Conservation (phyloP, 2,888 invertebrate species). For the Sesia apiformis region DNA sequence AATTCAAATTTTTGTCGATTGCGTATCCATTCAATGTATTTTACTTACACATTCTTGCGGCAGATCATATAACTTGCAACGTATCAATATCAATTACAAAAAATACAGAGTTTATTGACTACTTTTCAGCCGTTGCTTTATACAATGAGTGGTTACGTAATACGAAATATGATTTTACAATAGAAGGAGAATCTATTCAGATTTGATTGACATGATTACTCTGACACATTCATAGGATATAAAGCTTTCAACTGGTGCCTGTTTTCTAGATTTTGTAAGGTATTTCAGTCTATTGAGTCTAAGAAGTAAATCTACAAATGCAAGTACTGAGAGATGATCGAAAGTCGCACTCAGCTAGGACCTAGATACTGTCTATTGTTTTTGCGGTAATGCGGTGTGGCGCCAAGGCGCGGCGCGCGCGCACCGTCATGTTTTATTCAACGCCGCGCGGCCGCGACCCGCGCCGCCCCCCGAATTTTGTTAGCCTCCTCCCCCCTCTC, state of each 20-base stretch:
- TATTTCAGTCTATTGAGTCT: too few relatives aligned
- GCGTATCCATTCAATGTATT: slow-evolving; percentile 33
- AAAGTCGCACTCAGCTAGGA: neutral
- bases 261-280: too few relatives aligned
- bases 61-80: slow-evolving; percentile 29
- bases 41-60: slow-evolving; percentile 44
- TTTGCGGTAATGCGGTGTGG: slow-evolving; percentile 19
- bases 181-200: too few relatives aligned
- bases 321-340: neutral
- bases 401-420: slow-evolving; percentile 32
- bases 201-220: too few relatives aligned
- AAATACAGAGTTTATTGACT: too few relatives aligned
- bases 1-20: slow-evolving; percentile 37
- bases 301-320: neutral
- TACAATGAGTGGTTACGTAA: too few relatives aligned
- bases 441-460: slow-evolving; percentile 32
- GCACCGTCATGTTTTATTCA: slow-evolving; percentile 60
- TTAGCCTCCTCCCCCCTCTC: slow-evolving; percentile 39
- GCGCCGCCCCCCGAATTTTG: slow-evolving; percentile 61
- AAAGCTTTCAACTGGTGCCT: too few relatives aligned
- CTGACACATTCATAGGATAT: too few relatives aligned
- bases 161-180: too few relatives aligned
- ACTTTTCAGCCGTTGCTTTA: too few relatives aligned
- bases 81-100: too few relatives aligned
- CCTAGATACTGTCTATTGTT: neutral